A percentile compares a stretch with the other conserved stretches of the same genome.
phyloP scores from a whole-genome alignment of 2,888 invertebrate species.

The Phorcus lineatus region DNA sequence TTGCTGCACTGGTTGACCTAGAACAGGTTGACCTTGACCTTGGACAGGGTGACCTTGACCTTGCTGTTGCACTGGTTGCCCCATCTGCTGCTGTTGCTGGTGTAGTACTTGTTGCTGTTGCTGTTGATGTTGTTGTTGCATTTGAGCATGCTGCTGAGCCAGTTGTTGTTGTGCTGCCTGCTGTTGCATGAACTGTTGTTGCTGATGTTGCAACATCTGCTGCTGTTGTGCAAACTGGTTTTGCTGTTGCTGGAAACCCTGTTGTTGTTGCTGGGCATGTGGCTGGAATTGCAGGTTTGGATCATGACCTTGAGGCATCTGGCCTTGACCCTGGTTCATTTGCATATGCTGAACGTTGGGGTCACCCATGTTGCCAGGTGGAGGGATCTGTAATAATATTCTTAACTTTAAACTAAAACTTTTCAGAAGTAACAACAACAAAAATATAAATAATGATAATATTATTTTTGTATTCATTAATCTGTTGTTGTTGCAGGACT shows the following conservation, averaged over 20 bases:
- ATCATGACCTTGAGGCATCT: not conserved
- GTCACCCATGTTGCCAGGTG: constrained; percentile 26
- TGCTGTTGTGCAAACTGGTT: constrained; percentile 36
- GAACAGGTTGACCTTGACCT: constrained; percentile 9
- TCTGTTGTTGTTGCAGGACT: no score
- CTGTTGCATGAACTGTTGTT: constrained; percentile 50
- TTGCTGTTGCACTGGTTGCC: constrained; percentile 25
- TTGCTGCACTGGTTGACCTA: not conserved
- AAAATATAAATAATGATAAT: no score
- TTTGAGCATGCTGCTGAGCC: constrained; percentile 26
- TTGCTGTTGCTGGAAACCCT: constrained; percentile 29
- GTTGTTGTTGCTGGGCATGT: constrained; percentile 34
- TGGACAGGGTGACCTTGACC: constrained; percentile 17
- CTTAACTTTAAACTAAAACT: no score
- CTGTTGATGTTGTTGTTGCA: constrained; percentile 12
- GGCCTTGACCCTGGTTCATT: constrained; percentile 41
- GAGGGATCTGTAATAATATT: not conserved
- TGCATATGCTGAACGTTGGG: constrained; percentile 54
- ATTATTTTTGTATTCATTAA: no score
- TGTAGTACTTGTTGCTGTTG: constrained; percentile 24
- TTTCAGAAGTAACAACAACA: no score
- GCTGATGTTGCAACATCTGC: constrained; percentile 38
- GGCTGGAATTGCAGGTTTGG: constrained; percentile 29
- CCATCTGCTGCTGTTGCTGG: constrained; percentile 31
- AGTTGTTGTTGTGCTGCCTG: constrained; percentile 32